phyloP scores from a whole-genome alignment of 2,113 vertebrate genomes.

The Tachysurus fulvidraco region DNA sequence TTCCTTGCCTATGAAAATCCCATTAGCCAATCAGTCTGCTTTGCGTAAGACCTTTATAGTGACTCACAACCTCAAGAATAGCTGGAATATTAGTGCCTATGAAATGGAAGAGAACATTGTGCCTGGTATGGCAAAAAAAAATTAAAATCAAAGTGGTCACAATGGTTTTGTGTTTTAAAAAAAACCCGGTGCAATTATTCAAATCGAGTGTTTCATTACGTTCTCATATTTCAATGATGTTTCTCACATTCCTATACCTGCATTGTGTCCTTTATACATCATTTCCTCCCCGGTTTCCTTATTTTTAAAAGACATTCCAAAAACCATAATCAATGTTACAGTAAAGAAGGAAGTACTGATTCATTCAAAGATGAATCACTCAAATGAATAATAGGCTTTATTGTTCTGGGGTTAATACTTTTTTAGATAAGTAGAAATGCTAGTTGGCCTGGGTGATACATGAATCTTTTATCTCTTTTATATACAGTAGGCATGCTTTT shows the following conservation, averaged over 20 bases:
- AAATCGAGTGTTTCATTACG: constrained; percentile 11
- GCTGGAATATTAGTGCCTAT: constrained; percentile 32
- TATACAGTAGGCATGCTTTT: constrained; percentile 5
- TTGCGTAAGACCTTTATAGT: constrained; percentile 31
- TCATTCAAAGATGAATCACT: constrained; percentile 14
- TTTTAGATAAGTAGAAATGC: not conserved
- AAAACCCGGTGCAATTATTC: constrained; percentile 9
- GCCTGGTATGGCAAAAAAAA: not conserved
- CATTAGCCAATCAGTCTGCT: constrained; percentile 51
- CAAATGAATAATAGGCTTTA: constrained; percentile 23
- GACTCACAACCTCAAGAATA: constrained; percentile 46
- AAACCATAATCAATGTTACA: constrained; percentile 54
- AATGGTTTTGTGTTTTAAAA: constrained; percentile 15
- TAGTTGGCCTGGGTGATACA: not conserved
- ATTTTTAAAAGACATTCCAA: constrained; percentile 42
- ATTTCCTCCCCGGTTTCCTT: constrained; percentile 11
- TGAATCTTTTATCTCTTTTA: not conserved
- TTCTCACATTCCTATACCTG: not conserved
- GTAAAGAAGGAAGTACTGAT: constrained; percentile 31
- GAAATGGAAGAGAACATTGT: constrained; percentile 32
- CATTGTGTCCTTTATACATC: constrained; percentile 13
- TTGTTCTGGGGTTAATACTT: constrained; percentile 2
- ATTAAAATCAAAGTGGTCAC: not conserved
- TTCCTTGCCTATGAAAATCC: constrained; percentile 46
- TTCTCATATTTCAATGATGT: constrained; percentile 22